Base-by-base conservation (phyloP, 1,140 invertebrate genomes). In the Drosophila parvula region DNA sequence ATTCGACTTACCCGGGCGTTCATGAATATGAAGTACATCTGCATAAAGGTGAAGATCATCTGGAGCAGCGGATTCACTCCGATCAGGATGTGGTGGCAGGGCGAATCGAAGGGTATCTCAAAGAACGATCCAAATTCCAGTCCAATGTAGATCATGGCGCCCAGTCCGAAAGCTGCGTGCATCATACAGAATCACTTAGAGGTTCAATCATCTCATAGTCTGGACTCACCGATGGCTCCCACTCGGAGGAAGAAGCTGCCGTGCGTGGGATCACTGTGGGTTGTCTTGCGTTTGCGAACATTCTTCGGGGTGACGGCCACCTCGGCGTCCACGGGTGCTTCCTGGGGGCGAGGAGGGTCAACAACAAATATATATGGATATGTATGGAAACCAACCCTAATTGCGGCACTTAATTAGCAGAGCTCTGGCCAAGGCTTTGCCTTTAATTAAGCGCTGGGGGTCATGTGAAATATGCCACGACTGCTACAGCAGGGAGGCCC, bases 11-110 rank as follows among this genome's bases (percentile, higher is more conserved):
- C 98, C 94, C 98, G 95, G 55, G 98, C 98, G 93, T 99, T 99
- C 95, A 98, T 98, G 93, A 99, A 99, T 90, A 99, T 98, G 91
- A 99, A 99, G 90, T 99, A 99, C 97, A 99, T 98, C 93, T 99
- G 98, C 95, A 98, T 98, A 90, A 99, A 99, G 12, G 98, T 98
- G 93, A 99, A 99, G 36, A 98, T 95, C 95, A 99, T 97, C 90
- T 99, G 98, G 9, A 99, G 94, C 71, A 98, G 93, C 32, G 97
- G 97, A 93, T 98, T 98, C n/a, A 99, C 94, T 27, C 96, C 97
- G 74, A 96, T 95, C 47, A 98, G 93, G 58, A 98, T 97, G 85
- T 97, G 96, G 93, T 98, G 97, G 89, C 97, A 98, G 2, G 96
- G 96, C 27, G 97, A 98, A 60, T 94, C 95, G 76, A 96, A 95